These are phyloP conservation scores for Phrynocephalus forsythii DNA, from an alignment of 2,797 vertebrate species.

Conservation along the genomic window DNA sequence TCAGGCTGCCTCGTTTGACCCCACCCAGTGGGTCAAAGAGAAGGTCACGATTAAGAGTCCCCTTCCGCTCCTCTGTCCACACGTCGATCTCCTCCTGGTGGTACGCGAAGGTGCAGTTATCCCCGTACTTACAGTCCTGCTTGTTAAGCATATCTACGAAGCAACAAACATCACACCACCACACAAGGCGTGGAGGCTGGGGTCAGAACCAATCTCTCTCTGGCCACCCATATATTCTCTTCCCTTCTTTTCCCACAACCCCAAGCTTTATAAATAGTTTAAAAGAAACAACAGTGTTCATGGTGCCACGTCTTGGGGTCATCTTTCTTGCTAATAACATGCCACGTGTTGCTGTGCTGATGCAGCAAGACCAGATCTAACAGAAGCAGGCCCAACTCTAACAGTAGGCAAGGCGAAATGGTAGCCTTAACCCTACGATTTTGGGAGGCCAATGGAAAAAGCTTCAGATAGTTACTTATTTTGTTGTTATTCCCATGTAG, in stretches of 20 bases:
- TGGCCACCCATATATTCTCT: slow-evolving; percentile 38
- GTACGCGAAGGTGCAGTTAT: slow-evolving; percentile 99
- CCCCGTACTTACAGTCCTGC: slow-evolving; percentile 98
- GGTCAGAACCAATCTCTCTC: slow-evolving; percentile 68
- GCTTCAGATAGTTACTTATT: background rate
- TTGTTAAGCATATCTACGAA: slow-evolving; percentile 95
- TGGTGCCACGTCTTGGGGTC: background rate
- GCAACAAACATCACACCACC: slow-evolving; percentile 78
- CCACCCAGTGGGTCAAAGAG: slow-evolving; percentile 89
- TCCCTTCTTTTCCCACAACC: background rate
- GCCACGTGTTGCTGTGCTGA: background rate
- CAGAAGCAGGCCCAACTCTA: background rate
- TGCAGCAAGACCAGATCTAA: rapidly evolving
- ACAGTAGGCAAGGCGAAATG: background rate
- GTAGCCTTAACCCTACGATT: background rate
- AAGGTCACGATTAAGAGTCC: slow-evolving; percentile 94
- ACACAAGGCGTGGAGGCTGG: slow-evolving; percentile 66
- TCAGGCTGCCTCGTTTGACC: slow-evolving; percentile 80
- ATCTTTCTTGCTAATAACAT: background rate
- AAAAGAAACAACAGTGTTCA: slow-evolving; percentile 52
- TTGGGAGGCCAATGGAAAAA: background rate
- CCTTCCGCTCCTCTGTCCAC: slow-evolving; percentile 98
- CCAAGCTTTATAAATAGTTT: slow-evolving; percentile 40
- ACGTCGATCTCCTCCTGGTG: slow-evolving; percentile 99
- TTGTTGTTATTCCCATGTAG: background rate